Conservation (phyloP, 2,797 vertebrate genomes). For the Moxostoma hubbsi region DNA sequence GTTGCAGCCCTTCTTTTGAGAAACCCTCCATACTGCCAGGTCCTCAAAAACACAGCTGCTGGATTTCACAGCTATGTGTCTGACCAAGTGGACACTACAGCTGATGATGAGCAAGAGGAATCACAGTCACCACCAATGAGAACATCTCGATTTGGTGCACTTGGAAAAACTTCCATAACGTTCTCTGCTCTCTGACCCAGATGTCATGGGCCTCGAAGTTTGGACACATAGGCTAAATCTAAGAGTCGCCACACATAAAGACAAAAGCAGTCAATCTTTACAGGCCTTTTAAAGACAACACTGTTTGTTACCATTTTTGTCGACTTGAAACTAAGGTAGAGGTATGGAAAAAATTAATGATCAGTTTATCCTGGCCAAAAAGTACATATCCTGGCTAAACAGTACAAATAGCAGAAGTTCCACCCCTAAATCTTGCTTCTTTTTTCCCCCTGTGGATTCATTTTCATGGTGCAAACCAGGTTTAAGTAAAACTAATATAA, state of each 20-base stretch:
- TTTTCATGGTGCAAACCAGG: no score
- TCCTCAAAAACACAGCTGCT: conserved; percentile 82
- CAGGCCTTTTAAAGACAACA: neutral
- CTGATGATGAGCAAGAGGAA: conserved; percentile 56
- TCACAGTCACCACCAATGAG: conserved; percentile 55
- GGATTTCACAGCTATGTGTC: conserved; percentile 80
- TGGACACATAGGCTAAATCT: conserved; percentile 57
- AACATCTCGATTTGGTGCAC: conserved; percentile 1
- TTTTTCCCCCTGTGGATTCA: no score
- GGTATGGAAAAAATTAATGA: no score
- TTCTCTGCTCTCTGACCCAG: conserved; percentile 54
- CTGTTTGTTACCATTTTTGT: no score
- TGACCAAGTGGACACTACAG: conserved; percentile 26
- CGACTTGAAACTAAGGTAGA: no score
- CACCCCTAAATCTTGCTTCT: conserved; percentile 62
- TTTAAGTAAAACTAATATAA: no score
- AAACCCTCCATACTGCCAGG: conserved; percentile 63
- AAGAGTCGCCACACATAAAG: conserved; percentile 68
- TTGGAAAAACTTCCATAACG: conserved; percentile 57
- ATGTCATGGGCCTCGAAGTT: conserved; percentile 56
- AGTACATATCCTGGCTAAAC: no score
- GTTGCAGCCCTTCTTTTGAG: conserved; percentile 71
- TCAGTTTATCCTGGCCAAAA: no score
- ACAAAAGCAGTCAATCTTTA: conserved; percentile 21
- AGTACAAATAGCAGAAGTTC: conserved; percentile 72